phyloP scores from a whole-genome alignment of 2,888 invertebrate species.

The Cephus pygmeus region DNA sequence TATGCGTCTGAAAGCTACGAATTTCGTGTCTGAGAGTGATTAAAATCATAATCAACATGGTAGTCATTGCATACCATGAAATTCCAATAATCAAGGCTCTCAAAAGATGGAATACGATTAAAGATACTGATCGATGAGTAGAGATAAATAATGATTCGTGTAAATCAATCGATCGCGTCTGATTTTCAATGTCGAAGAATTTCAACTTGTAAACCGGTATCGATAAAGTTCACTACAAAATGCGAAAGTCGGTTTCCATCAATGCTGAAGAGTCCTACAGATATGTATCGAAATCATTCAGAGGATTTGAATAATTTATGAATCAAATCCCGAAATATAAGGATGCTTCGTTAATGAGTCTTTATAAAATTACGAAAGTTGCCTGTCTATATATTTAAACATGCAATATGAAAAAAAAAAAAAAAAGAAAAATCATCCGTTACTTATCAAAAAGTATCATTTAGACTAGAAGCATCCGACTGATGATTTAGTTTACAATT shows the following conservation, averaged over 20 bases:
- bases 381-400: neutral
- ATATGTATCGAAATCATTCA: neutral
- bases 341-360: neutral
- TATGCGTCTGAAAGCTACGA: slow-evolving; percentile 19
- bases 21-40: neutral
- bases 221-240: neutral
- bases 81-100: neutral
- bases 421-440: neutral
- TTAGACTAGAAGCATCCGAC: neutral
- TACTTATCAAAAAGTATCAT: neutral
- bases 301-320: neutral
- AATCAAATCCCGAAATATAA: neutral
- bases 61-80: neutral
- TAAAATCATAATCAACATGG: neutral
- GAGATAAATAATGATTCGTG: neutral
- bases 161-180: neutral
- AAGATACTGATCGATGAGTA: neutral
- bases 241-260: neutral
- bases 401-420: neutral
- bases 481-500: neutral
- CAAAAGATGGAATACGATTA: neutral
- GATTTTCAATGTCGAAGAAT: neutral
- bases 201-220: neutral
- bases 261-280: neutral
- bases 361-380: neutral